These are phyloP conservation scores for Synanthedon andrenaeformis DNA, from an alignment of 2,888 invertebrate species.

Conservation along the genomic window DNA sequence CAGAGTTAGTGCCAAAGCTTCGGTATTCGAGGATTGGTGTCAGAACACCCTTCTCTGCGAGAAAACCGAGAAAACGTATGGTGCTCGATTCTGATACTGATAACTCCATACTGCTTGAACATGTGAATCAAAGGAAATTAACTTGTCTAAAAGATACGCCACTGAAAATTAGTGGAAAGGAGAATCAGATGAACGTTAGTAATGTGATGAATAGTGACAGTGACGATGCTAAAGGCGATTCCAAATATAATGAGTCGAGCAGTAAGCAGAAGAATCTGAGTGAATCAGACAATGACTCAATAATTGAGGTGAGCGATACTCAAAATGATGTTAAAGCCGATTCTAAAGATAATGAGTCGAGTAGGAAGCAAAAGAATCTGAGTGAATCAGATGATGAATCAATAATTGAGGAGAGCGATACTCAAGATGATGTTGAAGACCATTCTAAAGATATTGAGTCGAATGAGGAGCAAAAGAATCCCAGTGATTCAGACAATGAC, in stretches of 20 bases:
- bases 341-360: neutral
- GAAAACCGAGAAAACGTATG: constrained; percentile 43
- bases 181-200: neutral
- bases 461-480: neutral
- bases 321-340: constrained; percentile 3
- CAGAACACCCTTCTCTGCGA: constrained; percentile 23
- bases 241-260: neutral
- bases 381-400: neutral
- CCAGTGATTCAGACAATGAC: neutral
- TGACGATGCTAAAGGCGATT: constrained; percentile 7
- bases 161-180: constrained; percentile 18
- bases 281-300: neutral
- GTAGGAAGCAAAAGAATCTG: neutral
- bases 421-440: neutral
- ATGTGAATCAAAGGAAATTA: constrained; percentile 35
- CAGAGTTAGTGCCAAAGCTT: constrained; percentile 44
- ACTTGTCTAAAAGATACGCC: constrained; percentile 50
- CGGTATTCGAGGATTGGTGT: constrained; percentile 22
- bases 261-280: neutral
- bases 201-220: constrained; percentile 8
- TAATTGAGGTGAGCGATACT: neutral
- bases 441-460: neutral
- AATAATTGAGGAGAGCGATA: neutral
- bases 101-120: constrained; percentile 50
- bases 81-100: constrained; percentile 52